These are phyloP conservation scores for Aethes cnicana DNA, from an alignment of 2,888 invertebrate genomes.

Conservation along the genomic window DNA sequence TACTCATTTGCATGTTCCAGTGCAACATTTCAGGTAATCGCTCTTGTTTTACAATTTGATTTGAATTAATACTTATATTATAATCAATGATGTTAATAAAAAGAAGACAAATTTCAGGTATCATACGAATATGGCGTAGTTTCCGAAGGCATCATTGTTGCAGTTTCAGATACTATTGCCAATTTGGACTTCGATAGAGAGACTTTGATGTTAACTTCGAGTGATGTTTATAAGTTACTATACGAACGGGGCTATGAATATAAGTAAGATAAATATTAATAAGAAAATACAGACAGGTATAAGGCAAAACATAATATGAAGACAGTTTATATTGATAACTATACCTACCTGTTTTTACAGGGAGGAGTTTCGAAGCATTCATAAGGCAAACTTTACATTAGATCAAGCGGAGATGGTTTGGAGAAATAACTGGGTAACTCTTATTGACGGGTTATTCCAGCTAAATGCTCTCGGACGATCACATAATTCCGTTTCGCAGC, in stretches of 20 bases:
- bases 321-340: too few species aligned
- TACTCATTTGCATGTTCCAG: too few species aligned
- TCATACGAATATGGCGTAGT: slow-evolving; percentile 13
- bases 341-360: slow-evolving; percentile 28
- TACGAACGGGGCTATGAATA: slow-evolving; percentile 25
- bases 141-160: slow-evolving; percentile 7
- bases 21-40: too few species aligned
- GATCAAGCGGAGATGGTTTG: slow-evolving; percentile 19
- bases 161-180: background rate
- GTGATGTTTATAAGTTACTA: slow-evolving; percentile 23
- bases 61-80: too few species aligned
- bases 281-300: too few species aligned
- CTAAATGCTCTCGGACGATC: slow-evolving; percentile 8
- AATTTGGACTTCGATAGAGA: background rate
- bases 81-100: too few species aligned
- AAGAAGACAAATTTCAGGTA: slow-evolving; percentile 19
- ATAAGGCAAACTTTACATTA: background rate
- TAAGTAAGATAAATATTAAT: slow-evolving; percentile 9
- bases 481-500: slow-evolving; percentile 22
- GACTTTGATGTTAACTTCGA: slow-evolving; percentile 3
- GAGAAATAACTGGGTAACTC: slow-evolving; percentile 27
- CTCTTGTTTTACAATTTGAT: too few species aligned
- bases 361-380: slow-evolving; percentile 30
- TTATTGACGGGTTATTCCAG: slow-evolving; percentile 29
- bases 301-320: too few species aligned